Evolutionary conservation across 2,797 vertebrate genomes (phyloP), one percentile per base, ranked within the genome.

Genomic region (Spea hammondii): DNA sequence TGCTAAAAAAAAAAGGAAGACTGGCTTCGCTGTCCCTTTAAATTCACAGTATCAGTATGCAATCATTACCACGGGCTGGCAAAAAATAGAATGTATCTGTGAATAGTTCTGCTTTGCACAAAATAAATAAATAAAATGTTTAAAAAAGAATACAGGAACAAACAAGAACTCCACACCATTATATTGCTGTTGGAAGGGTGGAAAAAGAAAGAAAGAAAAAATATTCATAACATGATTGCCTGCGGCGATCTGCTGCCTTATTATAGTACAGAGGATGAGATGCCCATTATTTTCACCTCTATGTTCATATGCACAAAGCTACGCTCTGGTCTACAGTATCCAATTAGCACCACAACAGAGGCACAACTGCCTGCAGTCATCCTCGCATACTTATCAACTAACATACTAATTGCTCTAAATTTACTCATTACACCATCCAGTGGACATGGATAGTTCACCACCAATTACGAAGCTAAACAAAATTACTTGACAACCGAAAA

Each of bases 401-500:
- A 77, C 74, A 70, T 78, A 46, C 57, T 77, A 82, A 82, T 82
- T 82, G 75, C 65, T 74, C 57, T 55, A 78, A 82, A 82, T 77
- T 74, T 73, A 73, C 80, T 82, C 70, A 70, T 82, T 82, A 82
- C 65, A 57, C 70, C 77, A 77, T 74, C 75, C 53, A 72, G 45
- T 51, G 73, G 57, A 70, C 70, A 74, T 54, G 70, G 13, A 74
- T 32, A 54, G 55, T 14, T 73, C 70, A 54, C 44, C 62, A 78
- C 51, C 62, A 72, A 51, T 82, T 77, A 77, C 75, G 77, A 14
- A 45, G 49, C 54, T 67, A 68, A 77, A 62, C 55, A 81, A 77
- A 68, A 82, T 77, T 69, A 69, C 77, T 47, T 78, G 77, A 73
- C 62, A 79, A 79, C 50, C 44, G 14, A 7, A 69, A 72, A 72